Conservation (phyloP, 2,888 invertebrate species). For the Thereva nobilitata region DNA sequence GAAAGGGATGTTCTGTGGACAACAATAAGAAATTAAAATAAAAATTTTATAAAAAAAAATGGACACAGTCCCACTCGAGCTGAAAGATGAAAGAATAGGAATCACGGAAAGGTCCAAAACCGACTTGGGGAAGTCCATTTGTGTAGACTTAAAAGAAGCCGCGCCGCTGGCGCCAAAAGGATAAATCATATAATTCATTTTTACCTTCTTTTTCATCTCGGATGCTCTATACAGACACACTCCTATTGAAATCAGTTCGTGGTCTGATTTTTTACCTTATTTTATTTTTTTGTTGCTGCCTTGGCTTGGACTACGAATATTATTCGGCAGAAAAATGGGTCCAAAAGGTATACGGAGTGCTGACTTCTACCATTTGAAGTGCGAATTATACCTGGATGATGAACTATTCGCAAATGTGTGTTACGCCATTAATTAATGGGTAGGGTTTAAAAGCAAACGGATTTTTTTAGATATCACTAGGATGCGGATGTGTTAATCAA, state of each 20-base stretch:
- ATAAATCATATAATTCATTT: constrained; percentile 42
- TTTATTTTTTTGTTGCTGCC: no score
- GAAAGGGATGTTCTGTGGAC: constrained; percentile 23
- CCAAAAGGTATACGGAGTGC: no score
- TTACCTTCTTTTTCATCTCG: constrained; percentile 29
- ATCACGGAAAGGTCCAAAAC: constrained; percentile 6
- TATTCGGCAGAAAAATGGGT: no score
- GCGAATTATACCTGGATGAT: no score
- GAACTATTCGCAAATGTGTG: no score
- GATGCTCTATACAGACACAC: constrained; percentile 8
- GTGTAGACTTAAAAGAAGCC: constrained; percentile 40
- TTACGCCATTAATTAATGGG: no score
- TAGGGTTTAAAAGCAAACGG: no score
- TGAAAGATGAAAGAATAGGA: constrained; percentile 21
- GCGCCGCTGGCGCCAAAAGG: constrained; percentile 43
- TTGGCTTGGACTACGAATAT: no score
- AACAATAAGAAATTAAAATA: constrained; percentile 3
- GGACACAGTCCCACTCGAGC: constrained; percentile 6
- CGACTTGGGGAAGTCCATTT: constrained; percentile 14
- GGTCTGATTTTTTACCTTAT: constrained; percentile 14
- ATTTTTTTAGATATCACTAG: no score
- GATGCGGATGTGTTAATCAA: no score
- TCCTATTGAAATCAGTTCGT: constrained; percentile 28
- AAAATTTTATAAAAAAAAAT: no score
- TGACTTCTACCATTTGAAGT: no score